phyloP scores from a whole-genome alignment of 2,888 invertebrate species.

The Hylaea fasciaria region DNA sequence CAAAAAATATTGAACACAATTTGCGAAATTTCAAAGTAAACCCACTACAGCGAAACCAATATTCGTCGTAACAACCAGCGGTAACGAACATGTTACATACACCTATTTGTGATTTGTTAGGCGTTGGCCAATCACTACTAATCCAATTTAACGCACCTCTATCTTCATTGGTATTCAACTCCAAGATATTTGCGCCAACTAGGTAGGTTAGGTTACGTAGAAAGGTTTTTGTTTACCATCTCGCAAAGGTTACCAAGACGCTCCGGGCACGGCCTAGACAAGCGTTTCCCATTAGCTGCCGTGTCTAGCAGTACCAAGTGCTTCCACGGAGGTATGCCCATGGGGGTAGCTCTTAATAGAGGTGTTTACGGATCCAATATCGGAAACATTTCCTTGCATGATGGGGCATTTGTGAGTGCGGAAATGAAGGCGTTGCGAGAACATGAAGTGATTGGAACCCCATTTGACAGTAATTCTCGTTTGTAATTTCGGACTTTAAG shows the following conservation, averaged over 20 bases:
- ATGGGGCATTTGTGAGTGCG: slow-evolving; percentile 10
- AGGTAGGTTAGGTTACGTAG: neutral
- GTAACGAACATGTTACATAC: too few relatives aligned
- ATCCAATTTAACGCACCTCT: neutral
- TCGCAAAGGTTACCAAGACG: slow-evolving; percentile 4
- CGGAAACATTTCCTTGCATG: neutral
- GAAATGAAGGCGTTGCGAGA: slow-evolving; percentile 10
- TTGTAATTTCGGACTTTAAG: neutral
- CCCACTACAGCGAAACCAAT: too few relatives aligned
- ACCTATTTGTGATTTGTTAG: too few relatives aligned
- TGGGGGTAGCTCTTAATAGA: neutral
- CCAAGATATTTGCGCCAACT: neutral
- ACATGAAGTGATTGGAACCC: neutral
- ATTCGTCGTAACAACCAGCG: too few relatives aligned
- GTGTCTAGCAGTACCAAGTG: too few relatives aligned
- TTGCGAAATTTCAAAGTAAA: too few relatives aligned
- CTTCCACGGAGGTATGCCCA: too few relatives aligned
- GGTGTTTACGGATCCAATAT: neutral
- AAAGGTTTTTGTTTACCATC: slow-evolving; percentile 5
- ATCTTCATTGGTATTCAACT: neutral
- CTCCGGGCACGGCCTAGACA: slow-evolving; percentile 11
- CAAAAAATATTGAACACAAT: too few relatives aligned
- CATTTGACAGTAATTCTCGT: neutral
- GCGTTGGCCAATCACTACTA: too few relatives aligned
- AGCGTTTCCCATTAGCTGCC: slow-evolving; percentile 15